phyloP scores from a whole-genome alignment of 1,140 invertebrate species.

The Dermatophagoides farinae region DNA sequence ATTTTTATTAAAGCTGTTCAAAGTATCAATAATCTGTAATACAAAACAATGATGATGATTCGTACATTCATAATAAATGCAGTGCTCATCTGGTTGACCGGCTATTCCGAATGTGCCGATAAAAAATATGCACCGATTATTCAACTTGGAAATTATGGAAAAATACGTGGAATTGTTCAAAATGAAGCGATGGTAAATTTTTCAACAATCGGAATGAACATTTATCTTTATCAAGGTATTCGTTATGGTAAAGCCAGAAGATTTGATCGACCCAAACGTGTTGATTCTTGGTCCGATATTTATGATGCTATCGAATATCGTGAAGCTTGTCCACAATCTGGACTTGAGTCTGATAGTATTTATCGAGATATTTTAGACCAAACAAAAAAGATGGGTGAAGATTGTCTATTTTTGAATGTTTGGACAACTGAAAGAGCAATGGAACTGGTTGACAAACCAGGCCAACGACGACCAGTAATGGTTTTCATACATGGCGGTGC shows the following conservation, averaged over 20 bases:
- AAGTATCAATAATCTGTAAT: no score
- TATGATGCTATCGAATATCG: background rate
- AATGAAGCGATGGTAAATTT: no score
- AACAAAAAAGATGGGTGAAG: conserved; percentile 19
- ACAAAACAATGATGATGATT: no score
- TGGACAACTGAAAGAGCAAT: conserved; percentile 20
- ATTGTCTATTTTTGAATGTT: conserved; percentile 29
- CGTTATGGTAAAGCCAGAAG: background rate
- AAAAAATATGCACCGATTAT: no score
- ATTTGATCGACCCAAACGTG: background rate
- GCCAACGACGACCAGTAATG: conserved; percentile 16
- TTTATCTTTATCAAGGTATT: background rate
- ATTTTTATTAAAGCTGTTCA: no score
- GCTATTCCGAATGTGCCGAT: no score
- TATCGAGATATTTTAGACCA: background rate
- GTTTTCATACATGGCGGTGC: conserved; percentile 24
- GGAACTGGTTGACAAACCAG: background rate
- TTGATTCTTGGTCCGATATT: background rate
- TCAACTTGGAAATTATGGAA: no score
- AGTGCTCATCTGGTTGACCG: no score
- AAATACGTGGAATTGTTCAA: no score
- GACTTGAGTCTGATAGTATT: background rate
- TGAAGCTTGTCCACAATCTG: background rate
- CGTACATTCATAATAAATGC: no score
- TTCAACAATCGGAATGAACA: background rate